phyloP scores from a whole-genome alignment of 2,797 vertebrate genomes.

The Protosalanx chinensis region DNA sequence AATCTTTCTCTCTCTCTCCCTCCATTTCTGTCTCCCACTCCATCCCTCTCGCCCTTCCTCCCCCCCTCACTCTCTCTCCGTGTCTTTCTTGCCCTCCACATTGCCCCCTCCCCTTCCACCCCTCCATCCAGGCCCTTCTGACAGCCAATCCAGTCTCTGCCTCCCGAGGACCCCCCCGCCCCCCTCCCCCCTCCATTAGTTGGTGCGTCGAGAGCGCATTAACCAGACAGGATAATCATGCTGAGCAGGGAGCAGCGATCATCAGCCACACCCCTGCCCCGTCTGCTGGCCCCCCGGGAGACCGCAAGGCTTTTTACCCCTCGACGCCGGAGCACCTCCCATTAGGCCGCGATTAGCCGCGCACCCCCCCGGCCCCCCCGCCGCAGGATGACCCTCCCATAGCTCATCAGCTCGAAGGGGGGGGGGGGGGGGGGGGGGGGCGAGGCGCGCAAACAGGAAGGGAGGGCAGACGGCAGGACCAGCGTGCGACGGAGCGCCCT shows the following conservation, averaged over 20 bases:
- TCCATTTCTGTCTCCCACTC: too few species aligned
- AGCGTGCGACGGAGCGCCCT: too few species aligned
- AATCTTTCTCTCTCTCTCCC: conserved; percentile 52
- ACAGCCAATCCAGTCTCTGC: conserved; percentile 63
- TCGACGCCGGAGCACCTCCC: conserved; percentile 55
- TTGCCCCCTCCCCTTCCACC: too few species aligned
- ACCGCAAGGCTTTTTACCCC: conserved; percentile 61
- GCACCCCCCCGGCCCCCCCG: conserved; percentile 28
- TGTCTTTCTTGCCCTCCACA: too few species aligned
- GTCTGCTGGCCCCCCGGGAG: conserved; percentile 29
- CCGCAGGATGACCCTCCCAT: conserved; percentile 46
- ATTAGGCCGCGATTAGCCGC: conserved; percentile 67
- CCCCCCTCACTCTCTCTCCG: too few species aligned
- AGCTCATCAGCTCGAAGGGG: conserved; percentile 40
- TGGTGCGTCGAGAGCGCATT: conserved; percentile 66
- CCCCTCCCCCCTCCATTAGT: conserved; percentile 71
- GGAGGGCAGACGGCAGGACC: too few species aligned
- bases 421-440: conserved; percentile 8
- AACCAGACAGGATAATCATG: conserved; percentile 69
- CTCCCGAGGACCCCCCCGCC: conserved; percentile 60
- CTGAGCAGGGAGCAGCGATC: conserved; percentile 36
- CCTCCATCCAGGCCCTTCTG: conserved; percentile 35
- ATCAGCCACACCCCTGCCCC: too few species aligned
- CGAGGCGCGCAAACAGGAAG: conserved; percentile 26
- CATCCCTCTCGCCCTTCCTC: too few species aligned